Percentiles rank a stretch among this genome's conserved stretches.
phyloP scores from a whole-genome alignment of 2,888 invertebrate genomes.

The Hymenopus coronatus region DNA sequence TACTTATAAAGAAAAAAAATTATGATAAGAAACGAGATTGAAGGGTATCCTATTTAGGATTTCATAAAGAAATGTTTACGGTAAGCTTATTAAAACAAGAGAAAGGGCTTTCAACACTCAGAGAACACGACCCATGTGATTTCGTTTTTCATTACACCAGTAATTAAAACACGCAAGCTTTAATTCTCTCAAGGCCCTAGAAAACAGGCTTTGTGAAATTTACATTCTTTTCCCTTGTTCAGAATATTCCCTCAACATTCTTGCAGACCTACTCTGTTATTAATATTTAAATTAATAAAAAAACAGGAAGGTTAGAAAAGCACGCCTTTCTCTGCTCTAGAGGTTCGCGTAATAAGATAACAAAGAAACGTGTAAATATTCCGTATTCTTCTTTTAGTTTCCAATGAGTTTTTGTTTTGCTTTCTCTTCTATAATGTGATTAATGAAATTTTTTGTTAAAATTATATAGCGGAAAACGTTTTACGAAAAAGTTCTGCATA shows the following conservation, averaged over 20 bases:
- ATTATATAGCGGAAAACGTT: no score
- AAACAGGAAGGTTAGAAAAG: neutral
- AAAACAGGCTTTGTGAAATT: neutral
- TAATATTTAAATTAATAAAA: neutral
- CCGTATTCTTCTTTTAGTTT: neutral
- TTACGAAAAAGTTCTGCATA: no score
- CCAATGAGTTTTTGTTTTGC: neutral
- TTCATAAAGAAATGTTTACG: neutral
- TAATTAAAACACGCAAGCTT: neutral
- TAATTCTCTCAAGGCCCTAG: neutral
- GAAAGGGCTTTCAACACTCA: neutral
- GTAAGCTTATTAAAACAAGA: neutral
- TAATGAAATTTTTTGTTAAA: neutral
- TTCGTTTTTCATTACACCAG: neutral
- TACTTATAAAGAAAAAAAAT: no score
- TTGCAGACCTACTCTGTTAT: neutral
- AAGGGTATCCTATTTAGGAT: neutral
- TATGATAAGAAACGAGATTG: neutral
- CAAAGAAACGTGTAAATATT: neutral
- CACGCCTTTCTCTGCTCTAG: no score
- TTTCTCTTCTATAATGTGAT: neutral
- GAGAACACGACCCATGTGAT: neutral
- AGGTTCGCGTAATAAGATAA: neutral
- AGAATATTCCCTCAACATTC: neutral
- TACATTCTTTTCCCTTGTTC: neutral